Base-by-base conservation (phyloP, 2,888 invertebrate genomes). In the Antheraea assamensis region DNA sequence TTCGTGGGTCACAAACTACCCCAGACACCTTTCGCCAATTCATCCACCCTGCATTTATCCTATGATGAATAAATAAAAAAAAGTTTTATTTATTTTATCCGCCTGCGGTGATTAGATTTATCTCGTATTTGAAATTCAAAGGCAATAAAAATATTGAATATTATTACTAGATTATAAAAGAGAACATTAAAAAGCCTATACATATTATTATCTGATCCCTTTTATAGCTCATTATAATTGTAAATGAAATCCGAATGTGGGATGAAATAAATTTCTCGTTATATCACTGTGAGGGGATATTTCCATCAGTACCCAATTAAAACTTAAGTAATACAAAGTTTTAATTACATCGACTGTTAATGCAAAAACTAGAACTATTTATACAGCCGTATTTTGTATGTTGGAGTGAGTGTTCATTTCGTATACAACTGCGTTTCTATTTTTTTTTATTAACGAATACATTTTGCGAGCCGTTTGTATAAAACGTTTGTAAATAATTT, bases 251-350 rank as follows among this genome's bases (percentile, higher is more conserved):
- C 72, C 42, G 31, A 74, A 72, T 71, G 74, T 64, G 70, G 52
- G 64, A 64, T 64, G 72, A 72, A 72, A 72, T 71, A 30, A 72
- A 70, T 49, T 70, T 72, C 72, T 71, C 72, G 72, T 64, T 72
- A 72, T 72, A 71, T 64, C 72, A 72, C 72, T 72, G 61, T 49
- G 72, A 71, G 61, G 71, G 74, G 52, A 72, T 74, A 74, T 55
- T 76, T 74, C 77, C 78, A 76, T 77, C 74, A 74, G 73, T 74
- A 80, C 79, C 82, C 85, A 85, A 86, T 86, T 86, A 85, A 86
- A 86, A 86, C 86, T 86, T 85, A 76, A 76, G 81, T 85, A 83
- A 86, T 86, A 77, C 80, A 77, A 86, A 86, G 81, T 86, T 86
- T 86, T 85, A 86, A 86, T 86, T 83, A 85, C 84, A 83, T 81